Evolutionary conservation across 2,888 invertebrate genomes (phyloP), one percentile per base, ranked within the genome.

Genomic region (Homarus gammarus): DNA sequence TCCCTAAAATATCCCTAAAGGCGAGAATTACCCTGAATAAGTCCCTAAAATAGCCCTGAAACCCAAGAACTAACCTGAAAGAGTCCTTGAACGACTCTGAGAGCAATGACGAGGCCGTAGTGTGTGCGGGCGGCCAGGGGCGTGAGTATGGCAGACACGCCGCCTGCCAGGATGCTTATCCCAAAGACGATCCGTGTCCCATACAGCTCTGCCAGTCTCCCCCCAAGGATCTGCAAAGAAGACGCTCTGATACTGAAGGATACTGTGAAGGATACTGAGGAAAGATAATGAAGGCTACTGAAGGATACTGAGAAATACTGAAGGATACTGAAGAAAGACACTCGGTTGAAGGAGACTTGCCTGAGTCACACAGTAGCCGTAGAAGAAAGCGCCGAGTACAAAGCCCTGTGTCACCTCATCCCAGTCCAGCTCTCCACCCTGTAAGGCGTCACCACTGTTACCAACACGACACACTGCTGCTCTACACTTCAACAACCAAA

Each of bases 1-100:
- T n/a, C n/a, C n/a, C n/a, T n/a, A n/a, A n/a, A 22, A 27, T 6
- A 70, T 33, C n/a, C 70, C n/a, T 33, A 70, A n/a, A n/a, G n/a
- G n/a, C n/a, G n/a, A n/a, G n/a, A n/a, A 27, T 38, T 40, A 75
- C 98, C 97, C 90, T 98, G 97, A 93, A 98, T 97, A 8, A 98
- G 97, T 0, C 99, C 99, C 96, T 98, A 99, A 12, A 97, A 97
- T n/a, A 97, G 98, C 81, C 97, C 97, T 95, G 18, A 36, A 73
- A 31, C 15, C n/a, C 3, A 12, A 18, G 8, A 31, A 92, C 93
- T 92, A 92, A 93, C 93, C 92, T 94, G 93, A 8, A 92, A 91
- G 77, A 94, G 92, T 64, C 94, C 94, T 51, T 94, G 93, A 15
- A 93, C 73, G 5, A 93, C 93, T 73, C 94, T 90, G 5, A 93